Evolutionary conservation across 2,888 invertebrate species (phyloP), one percentile per base, ranked within the genome.

Genomic region (Clitarchus hookeri): DNA sequence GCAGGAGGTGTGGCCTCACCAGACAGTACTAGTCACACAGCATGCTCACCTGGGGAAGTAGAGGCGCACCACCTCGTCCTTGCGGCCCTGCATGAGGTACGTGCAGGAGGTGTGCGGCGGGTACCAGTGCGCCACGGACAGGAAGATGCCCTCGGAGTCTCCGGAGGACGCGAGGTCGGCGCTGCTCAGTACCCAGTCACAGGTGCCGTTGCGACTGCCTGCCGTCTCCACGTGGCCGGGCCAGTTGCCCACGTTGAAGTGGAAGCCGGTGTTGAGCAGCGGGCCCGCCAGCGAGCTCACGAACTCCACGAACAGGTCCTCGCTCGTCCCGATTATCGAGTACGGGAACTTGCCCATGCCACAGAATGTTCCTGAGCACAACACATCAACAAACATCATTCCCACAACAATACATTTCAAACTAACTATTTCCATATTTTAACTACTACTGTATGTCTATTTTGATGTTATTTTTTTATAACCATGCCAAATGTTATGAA

Each of bases 201-300:
- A 97, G 84, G 96, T 96, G 9, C 97, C 97, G 87, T 97, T 96
- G 89, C 95, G 94, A 54, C 96, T 96, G 0, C 97, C 97, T 0
- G 97, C 96, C 0, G 97, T 97, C 90, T 97, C 97, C 84, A 97
- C 97, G 91, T 97, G 97, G 0, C 97, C 97, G 0, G 97, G 97
- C 97, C 97, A 97, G 91, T 97, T 97, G 88, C 97, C 97, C 85
- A 98, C 98, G 92, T 98, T 98, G 92, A 98, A 98, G 92, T 98
- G 98, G 91, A 98, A 98, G 9, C 98, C 98, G 0, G 97, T 98
- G 91, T 98, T 98, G 84, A 98, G 93, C 27, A 98, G 92, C 0
- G 98, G 98, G 80, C 97, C 97, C 89, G 97, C 97, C 77, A 97
- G 96, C 6, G 97, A 97, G 79, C 97, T 97, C 88, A 97, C 96